Evolutionary conservation across 2,888 invertebrate species (phyloP).

Genomic region (Ophioninae sp.): DNA sequence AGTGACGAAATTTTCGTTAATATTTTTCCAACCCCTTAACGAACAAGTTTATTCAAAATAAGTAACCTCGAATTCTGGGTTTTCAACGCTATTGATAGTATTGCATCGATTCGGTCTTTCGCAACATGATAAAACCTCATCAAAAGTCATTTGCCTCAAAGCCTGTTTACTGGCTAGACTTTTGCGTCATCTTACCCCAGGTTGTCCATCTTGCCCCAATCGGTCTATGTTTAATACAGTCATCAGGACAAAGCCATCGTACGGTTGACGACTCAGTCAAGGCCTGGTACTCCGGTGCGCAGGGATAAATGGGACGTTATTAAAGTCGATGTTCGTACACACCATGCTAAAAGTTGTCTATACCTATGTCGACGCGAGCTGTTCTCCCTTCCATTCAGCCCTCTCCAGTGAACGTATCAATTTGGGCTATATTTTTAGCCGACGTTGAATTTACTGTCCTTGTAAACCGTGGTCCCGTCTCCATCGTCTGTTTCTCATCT

Average conservation of each 20-base stretch:
- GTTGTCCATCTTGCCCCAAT: too few relatives aligned
- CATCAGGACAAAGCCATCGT: neutral
- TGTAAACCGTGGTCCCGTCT: constrained; percentile 1
- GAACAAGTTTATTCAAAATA: too few relatives aligned
- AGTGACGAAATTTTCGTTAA: too few relatives aligned
- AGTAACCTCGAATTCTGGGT: too few relatives aligned
- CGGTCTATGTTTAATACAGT: neutral
- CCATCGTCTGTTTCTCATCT: constrained; percentile 26
- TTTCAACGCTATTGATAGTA: too few relatives aligned
- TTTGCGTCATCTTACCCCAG: too few relatives aligned
- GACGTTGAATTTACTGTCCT: constrained; percentile 57
- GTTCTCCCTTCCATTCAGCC: neutral
- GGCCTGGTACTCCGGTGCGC: neutral
- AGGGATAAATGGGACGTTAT: constrained; percentile 4
- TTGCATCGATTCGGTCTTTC: too few relatives aligned
- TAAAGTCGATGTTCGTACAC: neutral
- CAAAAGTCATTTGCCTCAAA: too few relatives aligned
- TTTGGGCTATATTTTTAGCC: constrained; percentile 68
- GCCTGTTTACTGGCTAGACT: too few relatives aligned
- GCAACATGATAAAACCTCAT: too few relatives aligned
- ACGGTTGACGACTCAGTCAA: neutral
- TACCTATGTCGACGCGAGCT: neutral
- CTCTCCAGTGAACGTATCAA: constrained; percentile 69
- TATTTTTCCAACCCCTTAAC: too few relatives aligned
- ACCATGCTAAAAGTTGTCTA: constrained; percentile 9